Percentiles rank a stretch among this genome's conserved stretches.
Evolutionary conservation across 2,888 invertebrate species (phyloP).

Genomic region (Strigamia transsilvanica): DNA sequence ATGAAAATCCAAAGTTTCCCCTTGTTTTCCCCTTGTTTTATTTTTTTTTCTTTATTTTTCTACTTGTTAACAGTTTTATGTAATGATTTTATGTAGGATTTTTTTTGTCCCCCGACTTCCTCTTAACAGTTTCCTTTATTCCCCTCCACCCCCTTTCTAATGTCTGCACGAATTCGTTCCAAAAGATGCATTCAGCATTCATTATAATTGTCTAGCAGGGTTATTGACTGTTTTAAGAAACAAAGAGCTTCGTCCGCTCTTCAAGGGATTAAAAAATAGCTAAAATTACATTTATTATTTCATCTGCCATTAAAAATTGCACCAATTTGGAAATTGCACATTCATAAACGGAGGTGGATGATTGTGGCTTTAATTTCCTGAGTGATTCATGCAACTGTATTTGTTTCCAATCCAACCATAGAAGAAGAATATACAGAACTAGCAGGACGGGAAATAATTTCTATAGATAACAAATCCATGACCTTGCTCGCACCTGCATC

Average conservation of each 20-base stretch:
- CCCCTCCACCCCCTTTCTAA: background rate
- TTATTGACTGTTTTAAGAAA: conserved; percentile 14
- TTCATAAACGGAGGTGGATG: background rate
- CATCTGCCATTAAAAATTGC: background rate
- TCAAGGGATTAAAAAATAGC: background rate
- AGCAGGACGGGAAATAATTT: background rate
- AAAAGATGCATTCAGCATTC: conserved; percentile 24
- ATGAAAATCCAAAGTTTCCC: background rate
- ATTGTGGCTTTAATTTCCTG: background rate
- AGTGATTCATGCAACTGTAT: conserved; percentile 23
- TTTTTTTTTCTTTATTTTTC: background rate
- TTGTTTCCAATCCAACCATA: background rate
- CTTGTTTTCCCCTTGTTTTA: too few relatives aligned
- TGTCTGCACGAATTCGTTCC: conserved; percentile 22
- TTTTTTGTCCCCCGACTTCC: background rate
- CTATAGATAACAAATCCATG: background rate
- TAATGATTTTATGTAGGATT: background rate
- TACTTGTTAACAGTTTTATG: background rate
- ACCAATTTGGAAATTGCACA: background rate
- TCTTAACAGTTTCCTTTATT: background rate
- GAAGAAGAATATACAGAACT: background rate
- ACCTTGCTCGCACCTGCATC: conserved; percentile 4
- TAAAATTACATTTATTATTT: background rate
- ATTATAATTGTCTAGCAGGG: background rate
- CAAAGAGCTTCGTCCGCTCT: background rate